Percentiles rank a stretch among this genome's conserved stretches.
These are phyloP conservation scores for Phrynocephalus versicolor DNA, from an alignment of 2,113 vertebrate species.

Conservation along the genomic window DNA sequence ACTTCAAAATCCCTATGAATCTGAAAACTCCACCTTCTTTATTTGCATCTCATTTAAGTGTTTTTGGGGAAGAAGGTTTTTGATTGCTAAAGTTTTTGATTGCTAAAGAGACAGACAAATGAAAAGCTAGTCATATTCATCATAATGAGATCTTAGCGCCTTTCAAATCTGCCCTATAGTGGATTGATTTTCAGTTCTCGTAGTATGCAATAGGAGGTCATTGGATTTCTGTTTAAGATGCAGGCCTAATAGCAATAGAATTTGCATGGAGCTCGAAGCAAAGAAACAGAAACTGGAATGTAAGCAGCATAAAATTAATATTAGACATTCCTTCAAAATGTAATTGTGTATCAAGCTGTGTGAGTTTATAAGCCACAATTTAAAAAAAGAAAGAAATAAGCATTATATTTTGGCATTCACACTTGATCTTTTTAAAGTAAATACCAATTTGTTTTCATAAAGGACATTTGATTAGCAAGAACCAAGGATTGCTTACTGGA, in stretches of 20 bases:
- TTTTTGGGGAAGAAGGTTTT: not conserved
- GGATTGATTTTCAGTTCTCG: slow-evolving; percentile 37
- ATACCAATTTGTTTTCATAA: slow-evolving; percentile 15
- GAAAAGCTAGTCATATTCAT: slow-evolving; percentile 18
- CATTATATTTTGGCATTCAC: not conserved
- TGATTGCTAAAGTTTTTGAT: not conserved
- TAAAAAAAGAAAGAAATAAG: slow-evolving; percentile 34
- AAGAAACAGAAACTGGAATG: slow-evolving; percentile 12
- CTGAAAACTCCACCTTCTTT: not conserved
- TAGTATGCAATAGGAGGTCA: slow-evolving; percentile 24
- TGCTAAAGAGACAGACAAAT: not conserved
- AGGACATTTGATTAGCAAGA: not conserved
- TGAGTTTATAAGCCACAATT: slow-evolving; percentile 26
- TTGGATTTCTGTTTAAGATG: slow-evolving; percentile 20
- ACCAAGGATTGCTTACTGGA: slow-evolving; percentile 15
- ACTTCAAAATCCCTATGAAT: too few relatives aligned
- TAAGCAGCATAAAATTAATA: slow-evolving; percentile 26
- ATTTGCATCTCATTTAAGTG: not conserved
- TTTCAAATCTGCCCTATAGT: slow-evolving; percentile 38
- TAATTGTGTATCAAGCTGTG: slow-evolving; percentile 29
- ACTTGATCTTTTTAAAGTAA: slow-evolving; percentile 21
- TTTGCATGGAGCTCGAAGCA: slow-evolving; percentile 1
- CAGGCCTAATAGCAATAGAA: slow-evolving; percentile 17
- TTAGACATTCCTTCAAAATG: slow-evolving; percentile 17
- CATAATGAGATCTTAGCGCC: slow-evolving; percentile 31